These are phyloP conservation scores for Matsumyia berberina DNA, from an alignment of 2,888 invertebrate species.

Conservation along the genomic window DNA sequence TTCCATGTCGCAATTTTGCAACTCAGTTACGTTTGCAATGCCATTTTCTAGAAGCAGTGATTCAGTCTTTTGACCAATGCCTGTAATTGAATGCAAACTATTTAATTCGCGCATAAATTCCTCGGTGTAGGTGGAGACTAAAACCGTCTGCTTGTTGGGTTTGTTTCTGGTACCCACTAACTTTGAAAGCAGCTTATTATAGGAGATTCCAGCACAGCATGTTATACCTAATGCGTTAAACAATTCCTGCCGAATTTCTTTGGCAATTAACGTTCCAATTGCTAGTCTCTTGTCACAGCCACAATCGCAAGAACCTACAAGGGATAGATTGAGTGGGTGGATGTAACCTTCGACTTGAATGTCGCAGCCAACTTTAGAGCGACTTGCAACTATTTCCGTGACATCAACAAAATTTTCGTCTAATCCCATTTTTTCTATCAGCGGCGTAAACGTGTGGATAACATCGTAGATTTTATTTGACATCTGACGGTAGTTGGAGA, in stretches of 20 bases:
- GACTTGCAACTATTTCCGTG: conserved; percentile 85
- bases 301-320: conserved; percentile 87
- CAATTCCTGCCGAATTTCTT: conserved; percentile 90
- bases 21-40: conserved; percentile 88
- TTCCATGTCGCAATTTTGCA: conserved; percentile 87
- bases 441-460: conserved; percentile 89
- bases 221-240: conserved; percentile 89
- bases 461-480: conserved; percentile 91
- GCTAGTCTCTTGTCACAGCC: conserved; percentile 89
- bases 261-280: conserved; percentile 90
- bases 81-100: conserved; percentile 88
- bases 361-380: conserved; percentile 76
- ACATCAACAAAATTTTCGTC: conserved; percentile 95
- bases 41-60: conserved; percentile 88
- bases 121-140: conserved; percentile 89
- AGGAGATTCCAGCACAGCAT: conserved; percentile 92
- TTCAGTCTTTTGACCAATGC: conserved; percentile 90
- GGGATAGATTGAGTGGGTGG: conserved; percentile 86
- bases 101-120: conserved; percentile 88
- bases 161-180: conserved; percentile 90
- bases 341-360: conserved; percentile 85
- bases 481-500: conserved; percentile 91
- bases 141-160: conserved; percentile 92
- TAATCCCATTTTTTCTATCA: conserved; percentile 92
- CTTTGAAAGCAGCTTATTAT: conserved; percentile 93